Evolutionary conservation across 92 coral and sea anemone species (phyloP).

Genomic region (Palythoa grandis): DNA sequence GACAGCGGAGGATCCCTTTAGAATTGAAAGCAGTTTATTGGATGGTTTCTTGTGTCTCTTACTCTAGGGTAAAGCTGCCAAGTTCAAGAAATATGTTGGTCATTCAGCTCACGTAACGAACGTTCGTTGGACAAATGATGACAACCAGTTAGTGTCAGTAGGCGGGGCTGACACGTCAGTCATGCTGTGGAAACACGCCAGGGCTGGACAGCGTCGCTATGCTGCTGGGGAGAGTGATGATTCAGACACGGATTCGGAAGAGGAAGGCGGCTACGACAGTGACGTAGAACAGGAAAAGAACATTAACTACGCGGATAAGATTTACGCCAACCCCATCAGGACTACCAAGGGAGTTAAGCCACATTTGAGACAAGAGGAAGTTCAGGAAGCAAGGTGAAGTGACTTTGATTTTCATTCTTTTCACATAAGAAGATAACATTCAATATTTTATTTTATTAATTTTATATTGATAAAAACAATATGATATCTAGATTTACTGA

Average conservation of each 20-base stretch:
- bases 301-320: slow-evolving; percentile 92
- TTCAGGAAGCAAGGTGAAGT: slow-evolving; percentile 72
- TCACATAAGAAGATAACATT: no score
- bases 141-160: slow-evolving; percentile 84
- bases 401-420: not conserved
- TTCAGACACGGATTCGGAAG: slow-evolving; percentile 97
- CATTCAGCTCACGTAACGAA: slow-evolving; percentile 99
- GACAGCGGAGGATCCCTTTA: no score
- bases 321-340: slow-evolving; percentile 90
- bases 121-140: slow-evolving; percentile 98
- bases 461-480: no score
- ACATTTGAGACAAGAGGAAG: slow-evolving; percentile 84
- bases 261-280: slow-evolving; percentile 98
- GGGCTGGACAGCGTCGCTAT: slow-evolving; percentile 72
- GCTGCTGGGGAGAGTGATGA: slow-evolving; percentile 96
- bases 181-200: slow-evolving; percentile 95
- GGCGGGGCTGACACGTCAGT: slow-evolving; percentile 99
- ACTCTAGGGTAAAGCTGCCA: slow-evolving; percentile 90
- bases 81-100: slow-evolving; percentile 93
- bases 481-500: no score
- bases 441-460: no score
- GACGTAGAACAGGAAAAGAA: slow-evolving; percentile 94
- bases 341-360: slow-evolving; percentile 94
- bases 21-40: not conserved
- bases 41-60: not conserved